Evolutionary conservation across 2,888 invertebrate genomes (phyloP).

Genomic region (Protonemura montana): DNA sequence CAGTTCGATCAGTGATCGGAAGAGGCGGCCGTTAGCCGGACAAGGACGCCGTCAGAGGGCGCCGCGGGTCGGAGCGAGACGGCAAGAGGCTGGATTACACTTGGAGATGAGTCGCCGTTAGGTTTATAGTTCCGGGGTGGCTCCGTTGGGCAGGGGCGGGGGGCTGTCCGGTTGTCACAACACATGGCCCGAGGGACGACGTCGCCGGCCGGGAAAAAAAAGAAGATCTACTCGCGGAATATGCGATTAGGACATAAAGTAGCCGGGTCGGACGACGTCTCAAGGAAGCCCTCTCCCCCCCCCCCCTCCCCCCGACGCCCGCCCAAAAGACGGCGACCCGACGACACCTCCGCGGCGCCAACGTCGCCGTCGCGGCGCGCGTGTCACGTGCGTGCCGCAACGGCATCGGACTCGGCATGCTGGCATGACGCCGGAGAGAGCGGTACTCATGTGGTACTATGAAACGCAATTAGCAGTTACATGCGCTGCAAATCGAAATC

Average conservation of each 20-base stretch:
- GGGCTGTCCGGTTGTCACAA: conserved; percentile 29
- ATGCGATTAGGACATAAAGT: conserved; percentile 21
- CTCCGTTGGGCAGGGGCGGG: background rate
- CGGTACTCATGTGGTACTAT: too few species aligned
- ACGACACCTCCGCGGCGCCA: conserved; percentile 1
- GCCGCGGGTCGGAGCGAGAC: background rate
- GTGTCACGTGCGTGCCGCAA: too few species aligned
- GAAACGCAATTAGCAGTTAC: too few species aligned
- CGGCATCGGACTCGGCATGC: background rate
- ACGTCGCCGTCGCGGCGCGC: background rate
- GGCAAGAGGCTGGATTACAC: conserved; percentile 43
- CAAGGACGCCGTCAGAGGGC: background rate
- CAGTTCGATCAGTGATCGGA: conserved; percentile 7
- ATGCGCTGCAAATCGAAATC: too few species aligned
- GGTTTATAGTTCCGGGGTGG: conserved; percentile 33
- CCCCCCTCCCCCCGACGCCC: background rate
- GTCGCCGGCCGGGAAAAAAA: background rate
- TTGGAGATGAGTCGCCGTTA: conserved; percentile 45
- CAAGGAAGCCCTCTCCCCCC: background rate
- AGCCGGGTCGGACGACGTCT: background rate
- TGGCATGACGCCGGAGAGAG: too few species aligned
- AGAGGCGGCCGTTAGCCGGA: background rate
- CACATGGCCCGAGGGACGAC: background rate
- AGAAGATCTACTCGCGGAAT: conserved; percentile 22
- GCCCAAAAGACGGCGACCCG: too few species aligned